Evolutionary conservation across 2,113 vertebrate genomes (phyloP).

Genomic region (Burhinus bistriatus): DNA sequence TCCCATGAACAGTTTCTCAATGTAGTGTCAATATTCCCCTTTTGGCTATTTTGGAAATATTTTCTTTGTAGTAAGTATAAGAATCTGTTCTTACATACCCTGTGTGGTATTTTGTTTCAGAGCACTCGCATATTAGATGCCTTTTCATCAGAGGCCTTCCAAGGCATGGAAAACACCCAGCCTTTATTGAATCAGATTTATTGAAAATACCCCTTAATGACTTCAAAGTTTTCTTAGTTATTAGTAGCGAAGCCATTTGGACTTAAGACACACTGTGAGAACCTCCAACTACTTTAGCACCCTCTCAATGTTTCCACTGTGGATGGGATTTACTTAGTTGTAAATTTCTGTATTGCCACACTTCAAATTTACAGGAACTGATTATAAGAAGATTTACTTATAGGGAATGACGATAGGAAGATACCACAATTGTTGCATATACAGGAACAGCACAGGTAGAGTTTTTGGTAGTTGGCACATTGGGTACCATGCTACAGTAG

Average conservation of each 20-base stretch:
- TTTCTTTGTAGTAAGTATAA: neutral
- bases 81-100: neutral
- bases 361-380: neutral
- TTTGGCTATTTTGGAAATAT: neutral
- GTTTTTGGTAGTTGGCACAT: rapidly evolving
- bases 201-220: neutral
- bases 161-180: neutral
- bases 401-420: neutral
- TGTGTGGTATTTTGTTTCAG: neutral
- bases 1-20: neutral
- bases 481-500: neutral
- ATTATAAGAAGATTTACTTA: neutral
- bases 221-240: neutral
- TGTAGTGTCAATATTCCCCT: neutral
- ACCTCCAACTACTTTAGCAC: neutral
- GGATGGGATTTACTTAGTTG: neutral
- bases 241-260: neutral
- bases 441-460: neutral
- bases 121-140: rapidly evolving
- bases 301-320: neutral
- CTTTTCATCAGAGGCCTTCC: neutral
- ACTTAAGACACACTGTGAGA: neutral
- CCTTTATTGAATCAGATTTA: neutral
- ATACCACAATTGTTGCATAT: neutral
- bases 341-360: neutral